Evolutionary conservation across 1,140 invertebrate genomes (phyloP), one percentile per base, ranked within the genome.

Genomic region (Schlechtendalia chinensis): DNA sequence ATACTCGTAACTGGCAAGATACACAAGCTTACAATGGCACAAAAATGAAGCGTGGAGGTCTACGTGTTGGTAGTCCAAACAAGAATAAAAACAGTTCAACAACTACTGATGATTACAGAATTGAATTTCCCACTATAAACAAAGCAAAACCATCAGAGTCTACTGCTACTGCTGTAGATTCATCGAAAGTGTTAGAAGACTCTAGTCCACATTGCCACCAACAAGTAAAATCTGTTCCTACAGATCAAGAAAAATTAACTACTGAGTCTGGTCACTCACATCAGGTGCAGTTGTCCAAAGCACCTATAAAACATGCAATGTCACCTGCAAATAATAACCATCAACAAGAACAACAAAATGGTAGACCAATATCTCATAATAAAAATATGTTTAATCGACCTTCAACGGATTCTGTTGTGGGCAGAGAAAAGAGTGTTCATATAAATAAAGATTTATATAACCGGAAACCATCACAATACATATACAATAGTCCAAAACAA

Each of bases 1-100:
- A 79, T 29, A 79, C 75, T 22, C 53, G 75, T 11, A 79, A 5
- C 17, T 72, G 63, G 75, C 59, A 82, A 59, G 67, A 82, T 61
- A 56, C 67, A 17, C 63, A 81, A 59, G 45, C 75, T 61, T 71
- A 54, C 17, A 54, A 6, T 29, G 27, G 50, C 54, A 11, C 50
- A 29, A 72, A 72, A 54, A 24, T 29, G 0, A 72, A 54, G 5
- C 69, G 11, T 12, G 45, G 39, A 27, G n/a, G 22, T 39, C 5
- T 19, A 3, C 32, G 6, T 50, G 5, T 24, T 27, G 67, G 22
- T 50, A 17, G 47, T 29, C 17, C 17, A 29, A 54, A 53, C 16
- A 72, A 72, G 0, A 54, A 29, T 10, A 54, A n/a, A 54, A 72
- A 54, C 17, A 72, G 54, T 10, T 29, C 69, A 54, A 5, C 47